Evolutionary conservation across 2,797 vertebrate genomes (phyloP).

Genomic region (Zenarchopterus dispar): DNA sequence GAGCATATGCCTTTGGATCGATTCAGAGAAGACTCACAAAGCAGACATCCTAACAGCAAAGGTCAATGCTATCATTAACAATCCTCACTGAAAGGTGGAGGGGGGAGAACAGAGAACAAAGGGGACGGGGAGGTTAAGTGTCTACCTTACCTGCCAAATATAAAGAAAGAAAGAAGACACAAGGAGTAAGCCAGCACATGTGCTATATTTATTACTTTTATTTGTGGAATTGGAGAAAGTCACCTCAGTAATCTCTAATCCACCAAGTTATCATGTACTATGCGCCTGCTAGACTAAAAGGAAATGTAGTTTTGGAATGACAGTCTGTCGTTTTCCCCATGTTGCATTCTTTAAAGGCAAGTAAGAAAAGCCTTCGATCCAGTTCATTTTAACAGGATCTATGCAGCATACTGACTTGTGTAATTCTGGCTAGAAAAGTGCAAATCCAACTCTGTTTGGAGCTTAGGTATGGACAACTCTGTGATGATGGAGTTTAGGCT

Average conservation of each 20-base stretch:
- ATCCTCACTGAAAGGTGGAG: slow-evolving; percentile 13
- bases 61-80: slow-evolving; percentile 47
- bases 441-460: too few species aligned
- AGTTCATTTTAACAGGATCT: slow-evolving; percentile 12
- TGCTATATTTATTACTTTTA: too few species aligned
- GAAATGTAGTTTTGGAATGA: too few species aligned
- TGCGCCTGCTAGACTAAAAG: too few species aligned
- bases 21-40: slow-evolving; percentile 37
- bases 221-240: too few species aligned
- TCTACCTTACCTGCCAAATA: not conserved
- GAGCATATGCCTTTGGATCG: slow-evolving; percentile 40
- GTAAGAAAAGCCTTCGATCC: slow-evolving; percentile 3
- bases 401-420: slow-evolving; percentile 24
- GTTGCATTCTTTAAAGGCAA: not conserved
- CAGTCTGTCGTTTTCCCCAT: too few species aligned
- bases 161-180: too few species aligned
- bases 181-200: too few species aligned
- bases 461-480: not conserved
- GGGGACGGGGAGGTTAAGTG: too few species aligned
- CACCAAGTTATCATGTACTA: too few species aligned
- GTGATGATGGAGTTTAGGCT: slow-evolving; percentile 11
- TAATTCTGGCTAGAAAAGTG: not conserved
- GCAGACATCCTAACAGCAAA: slow-evolving; percentile 49
- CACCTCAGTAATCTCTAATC: too few species aligned
- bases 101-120: too few species aligned